phyloP scores from a whole-genome alignment of 2,113 vertebrate species.

The Scopus umbretta region DNA sequence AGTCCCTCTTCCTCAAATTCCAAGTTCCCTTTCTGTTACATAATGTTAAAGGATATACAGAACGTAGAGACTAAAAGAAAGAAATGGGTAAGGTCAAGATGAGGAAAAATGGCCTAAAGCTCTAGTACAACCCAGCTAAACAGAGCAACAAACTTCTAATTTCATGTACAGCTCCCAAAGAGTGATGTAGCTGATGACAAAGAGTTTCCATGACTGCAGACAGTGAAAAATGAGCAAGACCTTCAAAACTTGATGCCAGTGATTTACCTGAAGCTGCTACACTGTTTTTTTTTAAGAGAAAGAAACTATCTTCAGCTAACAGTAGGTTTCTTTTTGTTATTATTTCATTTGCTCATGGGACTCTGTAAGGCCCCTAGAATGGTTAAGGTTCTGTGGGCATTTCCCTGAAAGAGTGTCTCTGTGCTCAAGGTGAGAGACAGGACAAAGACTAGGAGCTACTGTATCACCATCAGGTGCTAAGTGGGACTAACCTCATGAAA shows the following conservation, averaged over 20 bases:
- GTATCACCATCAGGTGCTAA: background rate
- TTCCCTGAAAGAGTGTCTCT: background rate
- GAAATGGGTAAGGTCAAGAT: background rate
- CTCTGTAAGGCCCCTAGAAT: background rate
- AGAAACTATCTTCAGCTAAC: background rate
- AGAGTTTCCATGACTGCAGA: background rate
- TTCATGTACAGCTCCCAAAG: background rate
- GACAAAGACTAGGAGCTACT: background rate
- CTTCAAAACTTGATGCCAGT: background rate
- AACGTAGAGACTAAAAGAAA: background rate
- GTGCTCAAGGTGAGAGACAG: background rate
- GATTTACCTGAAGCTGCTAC: background rate
- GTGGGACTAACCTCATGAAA: background rate
- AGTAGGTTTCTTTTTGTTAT: background rate
- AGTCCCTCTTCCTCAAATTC: background rate
- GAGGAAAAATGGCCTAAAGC: background rate
- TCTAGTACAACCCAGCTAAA: background rate
- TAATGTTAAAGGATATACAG: background rate
- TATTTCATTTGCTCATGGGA: background rate
- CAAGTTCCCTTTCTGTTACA: background rate
- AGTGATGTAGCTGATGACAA: background rate
- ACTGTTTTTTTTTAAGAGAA: background rate
- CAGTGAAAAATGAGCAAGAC: background rate
- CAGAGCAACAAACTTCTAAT: background rate
- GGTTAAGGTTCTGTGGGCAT: background rate